A percentile compares a stretch with the other conserved stretches of the same genome.
Conservation (phyloP, 2,888 invertebrate species). For the Mongoloraphidia duomilia region DNA sequence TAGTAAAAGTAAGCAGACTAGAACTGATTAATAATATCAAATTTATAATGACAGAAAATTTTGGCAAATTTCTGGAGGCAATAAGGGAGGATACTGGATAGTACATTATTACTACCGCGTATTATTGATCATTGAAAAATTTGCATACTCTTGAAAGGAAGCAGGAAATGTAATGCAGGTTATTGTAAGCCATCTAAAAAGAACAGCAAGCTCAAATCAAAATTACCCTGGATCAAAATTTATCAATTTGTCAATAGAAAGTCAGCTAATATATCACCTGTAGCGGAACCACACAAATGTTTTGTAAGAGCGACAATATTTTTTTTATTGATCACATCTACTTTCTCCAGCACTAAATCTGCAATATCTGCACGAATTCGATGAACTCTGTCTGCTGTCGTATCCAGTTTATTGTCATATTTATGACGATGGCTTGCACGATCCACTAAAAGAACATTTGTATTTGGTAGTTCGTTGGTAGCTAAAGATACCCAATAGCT, state of each 20-base stretch:
- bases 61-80: no score
- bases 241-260: no score
- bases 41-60: no score
- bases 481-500: constrained; percentile 62
- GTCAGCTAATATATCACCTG: constrained; percentile 36
- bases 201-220: no score
- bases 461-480: constrained; percentile 32
- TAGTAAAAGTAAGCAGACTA: no score
- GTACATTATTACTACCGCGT: neutral
- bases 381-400: constrained; percentile 31
- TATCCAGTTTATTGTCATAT: constrained; percentile 49
- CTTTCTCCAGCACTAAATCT: constrained; percentile 49
- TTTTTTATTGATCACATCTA: constrained; percentile 32
- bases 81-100: no score
- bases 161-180: no score
- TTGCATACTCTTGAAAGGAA: no score
- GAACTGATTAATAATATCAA: no score
- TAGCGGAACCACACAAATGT: constrained; percentile 81
- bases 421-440: constrained; percentile 70
- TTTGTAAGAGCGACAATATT: constrained; percentile 65
- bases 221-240: no score
- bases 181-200: no score
- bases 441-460: constrained; percentile 60
- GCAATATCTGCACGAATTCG: constrained; percentile 70
- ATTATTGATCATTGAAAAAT: neutral